These are phyloP conservation scores for Channallabes apus DNA, from an alignment of 2,797 vertebrate species.

Conservation along the genomic window DNA sequence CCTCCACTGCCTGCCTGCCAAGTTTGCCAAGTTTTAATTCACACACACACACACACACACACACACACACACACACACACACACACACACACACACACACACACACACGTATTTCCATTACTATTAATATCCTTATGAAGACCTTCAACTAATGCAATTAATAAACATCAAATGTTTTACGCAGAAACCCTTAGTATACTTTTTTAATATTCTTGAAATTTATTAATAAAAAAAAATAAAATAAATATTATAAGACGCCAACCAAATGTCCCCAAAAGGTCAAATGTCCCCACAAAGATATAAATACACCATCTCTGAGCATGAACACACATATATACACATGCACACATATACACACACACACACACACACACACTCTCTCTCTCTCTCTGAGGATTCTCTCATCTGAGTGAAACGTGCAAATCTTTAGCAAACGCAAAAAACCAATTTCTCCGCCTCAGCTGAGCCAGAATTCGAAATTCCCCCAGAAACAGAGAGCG, in stretches of 20 bases:
- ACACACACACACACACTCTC: not conserved
- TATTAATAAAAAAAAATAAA: too few relatives aligned
- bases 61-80: constrained; percentile 18
- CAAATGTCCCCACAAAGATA: not conserved
- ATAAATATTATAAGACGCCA: too few relatives aligned
- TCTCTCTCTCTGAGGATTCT: not conserved
- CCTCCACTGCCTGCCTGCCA: constrained; percentile 57
- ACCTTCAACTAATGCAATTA: not conserved
- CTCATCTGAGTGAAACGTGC: constrained; percentile 13
- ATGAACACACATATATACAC: too few relatives aligned
- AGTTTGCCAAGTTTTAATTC: constrained; percentile 8
- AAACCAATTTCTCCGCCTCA: constrained; percentile 4
- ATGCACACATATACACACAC: not conserved
- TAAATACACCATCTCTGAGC: too few relatives aligned
- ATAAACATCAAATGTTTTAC: not conserved
- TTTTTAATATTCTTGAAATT: too few relatives aligned
- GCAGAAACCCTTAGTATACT: not conserved
- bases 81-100: constrained; percentile 5
- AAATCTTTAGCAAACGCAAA: constrained; percentile 1
- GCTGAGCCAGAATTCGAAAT: not conserved
- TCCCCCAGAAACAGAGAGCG: not conserved
- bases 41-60: constrained; percentile 10
- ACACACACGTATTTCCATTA: not conserved
- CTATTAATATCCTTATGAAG: not conserved
- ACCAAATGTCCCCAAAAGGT: not conserved